Evolutionary conservation across 2,113 vertebrate genomes (phyloP).

Genomic region (Lasiurus cinereus): DNA sequence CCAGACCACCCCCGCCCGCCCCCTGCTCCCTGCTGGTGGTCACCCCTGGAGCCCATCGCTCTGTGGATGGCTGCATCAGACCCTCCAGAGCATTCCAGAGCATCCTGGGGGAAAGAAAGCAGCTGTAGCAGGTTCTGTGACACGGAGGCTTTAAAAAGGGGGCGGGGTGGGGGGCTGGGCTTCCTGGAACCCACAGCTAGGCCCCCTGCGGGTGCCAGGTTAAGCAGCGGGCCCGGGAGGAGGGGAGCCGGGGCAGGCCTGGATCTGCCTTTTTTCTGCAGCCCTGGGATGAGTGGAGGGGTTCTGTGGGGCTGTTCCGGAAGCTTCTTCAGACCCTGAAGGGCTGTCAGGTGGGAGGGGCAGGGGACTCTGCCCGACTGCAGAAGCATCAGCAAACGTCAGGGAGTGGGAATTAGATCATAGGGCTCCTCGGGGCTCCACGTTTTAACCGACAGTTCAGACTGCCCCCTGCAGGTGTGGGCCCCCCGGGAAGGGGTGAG

Average conservation of each 20-base stretch:
- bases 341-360: not conserved
- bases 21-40: not conserved
- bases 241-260: not conserved
- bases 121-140: not conserved
- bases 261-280: not conserved
- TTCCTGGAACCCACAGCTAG: not conserved
- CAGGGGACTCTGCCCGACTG: not conserved
- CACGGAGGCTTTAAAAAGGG: not conserved
- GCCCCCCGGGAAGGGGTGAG: not conserved
- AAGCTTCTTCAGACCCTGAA: not conserved
- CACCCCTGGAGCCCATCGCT: not conserved
- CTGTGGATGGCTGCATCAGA: not conserved
- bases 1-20: not conserved
- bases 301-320: not conserved
- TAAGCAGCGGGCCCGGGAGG: not conserved
- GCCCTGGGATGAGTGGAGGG: not conserved
- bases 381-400: not conserved
- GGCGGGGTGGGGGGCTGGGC: not conserved
- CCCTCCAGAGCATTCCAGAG: slow-evolving; percentile 31
- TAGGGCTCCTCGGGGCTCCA: not conserved
- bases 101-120: slow-evolving; percentile 22
- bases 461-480: not conserved
- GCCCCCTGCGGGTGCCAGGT: not conserved
- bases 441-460: not conserved
- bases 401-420: not conserved